phyloP scores from a whole-genome alignment of 2,888 invertebrate species.

The Linnaemya vulpina region DNA sequence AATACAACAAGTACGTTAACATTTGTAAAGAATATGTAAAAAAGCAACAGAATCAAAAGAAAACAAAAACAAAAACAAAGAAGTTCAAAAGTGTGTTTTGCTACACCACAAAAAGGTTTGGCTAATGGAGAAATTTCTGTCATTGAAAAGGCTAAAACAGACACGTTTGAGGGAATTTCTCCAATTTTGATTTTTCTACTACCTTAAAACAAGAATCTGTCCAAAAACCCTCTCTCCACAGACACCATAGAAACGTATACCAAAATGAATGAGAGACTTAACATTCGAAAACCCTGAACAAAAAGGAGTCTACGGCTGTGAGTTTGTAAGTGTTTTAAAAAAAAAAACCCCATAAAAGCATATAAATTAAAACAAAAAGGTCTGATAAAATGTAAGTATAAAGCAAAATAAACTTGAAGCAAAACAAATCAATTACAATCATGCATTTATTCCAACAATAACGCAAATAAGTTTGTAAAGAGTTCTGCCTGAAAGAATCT shows the following conservation, averaged over 20 bases:
- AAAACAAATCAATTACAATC: constrained; percentile 9
- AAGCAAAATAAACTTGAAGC: constrained; percentile 2
- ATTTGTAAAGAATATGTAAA: background rate
- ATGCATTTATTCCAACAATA: constrained; percentile 12
- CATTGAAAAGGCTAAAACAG: constrained; percentile 36
- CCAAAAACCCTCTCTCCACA: constrained; percentile 76
- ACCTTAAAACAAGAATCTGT: constrained; percentile 82
- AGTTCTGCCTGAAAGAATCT: constrained; percentile 3
- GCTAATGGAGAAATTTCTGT: constrained; percentile 72
- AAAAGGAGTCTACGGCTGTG: constrained; percentile 25
- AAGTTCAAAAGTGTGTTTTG: constrained; percentile 77
- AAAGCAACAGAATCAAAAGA: constrained; percentile 36
- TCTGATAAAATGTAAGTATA: constrained; percentile 47
- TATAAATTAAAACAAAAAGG: constrained; percentile 3
- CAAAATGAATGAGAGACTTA: constrained; percentile 11
- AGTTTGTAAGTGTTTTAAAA: constrained; percentile 42
- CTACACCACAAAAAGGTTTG: constrained; percentile 81
- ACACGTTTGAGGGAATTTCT: constrained; percentile 74
- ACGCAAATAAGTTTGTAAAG: constrained; percentile 30
- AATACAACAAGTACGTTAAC: constrained; percentile 47
- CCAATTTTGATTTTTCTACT: constrained; percentile 80
- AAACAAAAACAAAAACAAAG: constrained; percentile 30
- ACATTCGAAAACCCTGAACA: constrained; percentile 3
- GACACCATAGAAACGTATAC: background rate
- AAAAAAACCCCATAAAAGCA: background rate